Conservation (phyloP, 2,888 invertebrate genomes). For the Agrenia bidenticulata region DNA sequence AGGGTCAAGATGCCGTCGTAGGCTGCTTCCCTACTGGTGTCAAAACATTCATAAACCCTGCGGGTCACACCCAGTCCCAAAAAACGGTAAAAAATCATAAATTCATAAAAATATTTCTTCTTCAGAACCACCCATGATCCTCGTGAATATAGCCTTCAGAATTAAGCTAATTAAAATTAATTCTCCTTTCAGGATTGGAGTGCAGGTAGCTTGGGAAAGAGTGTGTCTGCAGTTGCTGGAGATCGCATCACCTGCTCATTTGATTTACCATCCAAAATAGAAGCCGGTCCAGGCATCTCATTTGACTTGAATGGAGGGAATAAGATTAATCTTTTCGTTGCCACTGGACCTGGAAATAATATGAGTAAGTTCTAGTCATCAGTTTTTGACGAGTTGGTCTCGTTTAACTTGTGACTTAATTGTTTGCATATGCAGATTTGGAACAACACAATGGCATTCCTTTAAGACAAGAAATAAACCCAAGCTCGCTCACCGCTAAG, state of each 20-base stretch:
- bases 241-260: neutral
- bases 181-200: neutral
- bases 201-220: neutral
- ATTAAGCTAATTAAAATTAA: neutral
- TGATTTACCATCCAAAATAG: neutral
- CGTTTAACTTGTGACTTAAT: too few species aligned
- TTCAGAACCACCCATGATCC: neutral
- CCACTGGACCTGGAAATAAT: too few species aligned
- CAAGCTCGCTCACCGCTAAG: too few species aligned
- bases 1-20: conserved; percentile 11
- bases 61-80: neutral
- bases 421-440: too few species aligned
- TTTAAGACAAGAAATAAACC: too few species aligned
- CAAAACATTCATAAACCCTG: neutral
- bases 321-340: neutral
- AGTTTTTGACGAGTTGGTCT: too few species aligned
- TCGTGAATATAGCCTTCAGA: neutral
- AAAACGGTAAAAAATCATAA: neutral
- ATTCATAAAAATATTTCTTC: neutral
- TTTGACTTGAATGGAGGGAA: neutral
- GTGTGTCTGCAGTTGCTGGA: neutral
- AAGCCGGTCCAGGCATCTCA: neutral
- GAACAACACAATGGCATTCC: too few species aligned
- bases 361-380: too few species aligned
- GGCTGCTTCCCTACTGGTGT: neutral